Evolutionary conservation across 1,140 invertebrate species (phyloP).

Genomic region (Coenobita brevimanus): DNA sequence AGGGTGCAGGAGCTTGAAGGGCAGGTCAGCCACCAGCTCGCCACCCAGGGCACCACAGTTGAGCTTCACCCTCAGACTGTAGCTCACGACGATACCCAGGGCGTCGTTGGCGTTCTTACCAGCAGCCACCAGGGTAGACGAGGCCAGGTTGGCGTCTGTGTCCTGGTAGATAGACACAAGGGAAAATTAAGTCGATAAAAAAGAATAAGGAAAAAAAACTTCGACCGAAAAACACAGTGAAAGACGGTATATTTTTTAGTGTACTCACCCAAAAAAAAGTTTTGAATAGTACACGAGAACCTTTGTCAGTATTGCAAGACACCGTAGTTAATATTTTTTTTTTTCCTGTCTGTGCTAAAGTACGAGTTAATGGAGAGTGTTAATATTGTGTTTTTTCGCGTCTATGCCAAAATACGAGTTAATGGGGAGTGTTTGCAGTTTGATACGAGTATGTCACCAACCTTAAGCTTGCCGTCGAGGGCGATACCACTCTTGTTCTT

Average conservation of each 20-base stretch:
- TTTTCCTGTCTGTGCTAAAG: no score
- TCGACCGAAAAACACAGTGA: no score
- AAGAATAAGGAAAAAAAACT: no score
- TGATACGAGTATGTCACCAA: slow-evolving; percentile 83
- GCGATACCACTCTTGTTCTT: slow-evolving; percentile 87
- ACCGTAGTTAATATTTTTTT: no score
- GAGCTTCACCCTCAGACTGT: slow-evolving; percentile 89
- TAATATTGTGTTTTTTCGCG: no score
- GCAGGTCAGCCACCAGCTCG: slow-evolving; percentile 90
- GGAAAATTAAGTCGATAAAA: background rate
- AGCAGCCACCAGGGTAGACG: slow-evolving; percentile 88
- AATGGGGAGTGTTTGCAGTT: no score
- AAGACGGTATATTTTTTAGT: no score
- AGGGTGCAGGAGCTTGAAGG: slow-evolving; percentile 91
- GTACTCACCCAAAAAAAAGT: no score
- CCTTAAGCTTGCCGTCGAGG: slow-evolving; percentile 88
- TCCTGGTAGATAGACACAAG: slow-evolving; percentile 25
- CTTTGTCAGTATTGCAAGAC: no score
- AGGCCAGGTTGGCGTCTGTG: slow-evolving; percentile 88
- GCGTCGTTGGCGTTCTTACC: slow-evolving; percentile 87
- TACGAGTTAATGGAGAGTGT: no score
- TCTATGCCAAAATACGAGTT: no score
- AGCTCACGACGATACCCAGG: slow-evolving; percentile 93
- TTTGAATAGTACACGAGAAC: no score
- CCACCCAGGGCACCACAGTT: slow-evolving; percentile 92